These are phyloP conservation scores for Felis catus DNA, from an alignment of 2,113 vertebrate genomes.

Conservation along the genomic window F.catus_Fca126_mat1.0 CM031412.1:79341001-79341500, in stretches of 20 bases:
- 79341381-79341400: fast-evolving
- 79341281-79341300: background rate
- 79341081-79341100: background rate
- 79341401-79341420: too few species aligned
- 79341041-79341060: background rate
- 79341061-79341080: background rate
- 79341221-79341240: background rate
- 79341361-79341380: fast-evolving
- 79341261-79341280: background rate
- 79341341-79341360: fast-evolving
- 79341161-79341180: background rate
- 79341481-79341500: fast-evolving
- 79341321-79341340: background rate
- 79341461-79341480: background rate
- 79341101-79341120: background rate
- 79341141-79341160: background rate
- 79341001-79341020: background rate
- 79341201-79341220: background rate
- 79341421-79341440: too few species aligned
- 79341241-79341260: background rate
- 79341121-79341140: too few species aligned
- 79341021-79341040: background rate
- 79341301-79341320: background rate
- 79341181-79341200: background rate
- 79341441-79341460: background rate